A percentile compares a stretch with the other conserved stretches of the same genome.
phyloP scores from a whole-genome alignment of 1,140 invertebrate species.

The Aleiodes sp. region DNA sequence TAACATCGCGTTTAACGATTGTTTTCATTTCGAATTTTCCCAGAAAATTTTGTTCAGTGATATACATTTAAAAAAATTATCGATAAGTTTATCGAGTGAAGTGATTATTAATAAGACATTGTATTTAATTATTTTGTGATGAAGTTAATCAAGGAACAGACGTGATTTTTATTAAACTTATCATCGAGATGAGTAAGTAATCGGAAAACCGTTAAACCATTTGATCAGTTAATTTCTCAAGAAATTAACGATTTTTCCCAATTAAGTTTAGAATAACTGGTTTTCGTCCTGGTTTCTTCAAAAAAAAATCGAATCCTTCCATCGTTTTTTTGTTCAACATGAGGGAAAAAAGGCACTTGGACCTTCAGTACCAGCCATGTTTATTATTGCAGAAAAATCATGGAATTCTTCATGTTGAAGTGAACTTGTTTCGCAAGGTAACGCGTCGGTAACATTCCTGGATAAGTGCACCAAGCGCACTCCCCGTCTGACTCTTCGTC shows the following conservation, averaged over 20 bases:
- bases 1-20: constrained; percentile 34
- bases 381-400: neutral
- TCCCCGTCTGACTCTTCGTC: constrained; percentile 19
- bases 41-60: neutral
- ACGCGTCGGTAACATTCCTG: constrained; percentile 30
- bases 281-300: no score
- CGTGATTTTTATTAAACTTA: neutral
- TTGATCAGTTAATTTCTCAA: no score
- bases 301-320: no score
- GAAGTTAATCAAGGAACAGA: neutral
- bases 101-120: neutral
- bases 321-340: no score
- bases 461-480: constrained; percentile 28
- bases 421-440: constrained; percentile 14
- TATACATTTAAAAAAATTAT: neutral
- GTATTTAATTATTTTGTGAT: neutral
- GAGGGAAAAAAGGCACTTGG: neutral
- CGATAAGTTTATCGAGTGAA: neutral
- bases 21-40: neutral
- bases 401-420: neutral
- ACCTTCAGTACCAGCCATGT: neutral
- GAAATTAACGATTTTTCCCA: no score
- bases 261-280: no score
- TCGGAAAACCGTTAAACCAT: no score
- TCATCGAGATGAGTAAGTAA: neutral